phyloP scores from a whole-genome alignment of 92 coral and sea anemone species.

The Metridium senile region DNA sequence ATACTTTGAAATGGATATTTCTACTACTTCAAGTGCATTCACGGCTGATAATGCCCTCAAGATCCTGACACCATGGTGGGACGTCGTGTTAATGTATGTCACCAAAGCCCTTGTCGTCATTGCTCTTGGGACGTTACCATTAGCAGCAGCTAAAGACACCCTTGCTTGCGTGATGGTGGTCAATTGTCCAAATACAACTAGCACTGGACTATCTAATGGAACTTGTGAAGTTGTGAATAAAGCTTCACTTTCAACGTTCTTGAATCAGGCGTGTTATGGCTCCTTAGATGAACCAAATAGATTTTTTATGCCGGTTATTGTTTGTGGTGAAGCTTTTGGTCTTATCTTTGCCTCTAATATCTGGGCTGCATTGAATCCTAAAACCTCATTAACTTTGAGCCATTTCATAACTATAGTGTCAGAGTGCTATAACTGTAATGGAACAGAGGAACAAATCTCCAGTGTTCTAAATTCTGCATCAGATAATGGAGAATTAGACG shows the following conservation, averaged over 20 bases:
- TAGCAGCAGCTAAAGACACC: conserved; percentile 24
- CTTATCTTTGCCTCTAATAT: conserved; percentile 32
- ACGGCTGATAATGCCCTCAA: conserved; percentile 23
- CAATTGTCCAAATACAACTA: conserved; percentile 17
- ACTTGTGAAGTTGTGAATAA: conserved; percentile 1
- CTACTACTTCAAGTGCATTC: background rate
- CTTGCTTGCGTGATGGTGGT: conserved; percentile 37
- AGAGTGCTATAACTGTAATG: conserved; percentile 33
- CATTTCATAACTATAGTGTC: conserved; percentile 30
- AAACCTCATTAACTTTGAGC: conserved; percentile 29
- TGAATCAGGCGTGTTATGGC: conserved; percentile 31
- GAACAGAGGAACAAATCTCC: conserved; percentile 8
- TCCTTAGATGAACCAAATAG: conserved; percentile 2
- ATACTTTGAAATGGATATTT: background rate
- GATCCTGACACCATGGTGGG: conserved; percentile 51
- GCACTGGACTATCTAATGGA: background rate
- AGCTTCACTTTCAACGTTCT: conserved; percentile 21
- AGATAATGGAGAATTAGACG: no score
- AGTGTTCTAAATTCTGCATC: no score
- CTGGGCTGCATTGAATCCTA: conserved; percentile 39
- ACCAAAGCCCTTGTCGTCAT: conserved; percentile 12
- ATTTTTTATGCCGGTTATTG: conserved; percentile 31
- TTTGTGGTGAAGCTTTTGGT: conserved; percentile 26
- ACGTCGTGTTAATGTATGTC: conserved; percentile 35
- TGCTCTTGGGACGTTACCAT: conserved; percentile 21